These are phyloP conservation scores for Tragopan temminckii DNA, from an alignment of 2,797 vertebrate species.

Conservation along the genomic window DNA sequence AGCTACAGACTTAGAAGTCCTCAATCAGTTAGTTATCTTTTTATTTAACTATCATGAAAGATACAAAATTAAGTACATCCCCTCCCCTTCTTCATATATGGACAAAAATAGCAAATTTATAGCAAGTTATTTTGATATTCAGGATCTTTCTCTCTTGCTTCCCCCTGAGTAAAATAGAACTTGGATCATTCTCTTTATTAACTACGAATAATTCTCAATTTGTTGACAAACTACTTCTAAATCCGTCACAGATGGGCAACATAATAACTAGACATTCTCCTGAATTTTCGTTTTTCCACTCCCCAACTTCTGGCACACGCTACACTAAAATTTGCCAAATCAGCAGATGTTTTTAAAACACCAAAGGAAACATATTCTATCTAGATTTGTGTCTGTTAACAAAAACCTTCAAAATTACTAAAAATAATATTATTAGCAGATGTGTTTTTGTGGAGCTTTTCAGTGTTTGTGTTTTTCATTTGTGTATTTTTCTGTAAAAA, in stretches of 20 bases:
- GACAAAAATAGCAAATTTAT: not conserved
- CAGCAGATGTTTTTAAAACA: conserved; percentile 15
- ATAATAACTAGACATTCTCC: not conserved
- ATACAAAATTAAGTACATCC: not conserved
- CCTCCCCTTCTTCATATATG: not conserved
- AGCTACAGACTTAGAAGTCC: not conserved
- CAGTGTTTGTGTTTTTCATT: not conserved
- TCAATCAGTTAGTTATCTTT: not conserved
- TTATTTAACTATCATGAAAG: not conserved
- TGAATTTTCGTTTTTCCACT: not conserved
- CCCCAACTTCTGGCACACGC: not conserved
- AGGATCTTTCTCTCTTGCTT: not conserved
- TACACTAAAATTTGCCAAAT: not conserved
- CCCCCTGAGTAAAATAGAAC: not conserved
- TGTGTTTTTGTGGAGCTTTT: not conserved
- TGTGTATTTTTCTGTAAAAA: not conserved
- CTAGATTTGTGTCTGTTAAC: conserved; percentile 11
- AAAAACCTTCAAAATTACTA: not conserved
- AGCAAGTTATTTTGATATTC: not conserved
- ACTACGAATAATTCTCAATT: not conserved
- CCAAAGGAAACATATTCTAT: conserved; percentile 4
- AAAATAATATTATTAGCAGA: not conserved
- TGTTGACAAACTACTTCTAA: not conserved
- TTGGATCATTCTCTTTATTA: not conserved
- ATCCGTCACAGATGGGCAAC: not conserved